Evolutionary conservation across 92 coral and sea anemone species (phyloP), one percentile per base, ranked within the genome.

Genomic region (Epizoanthus scotinus): DNA sequence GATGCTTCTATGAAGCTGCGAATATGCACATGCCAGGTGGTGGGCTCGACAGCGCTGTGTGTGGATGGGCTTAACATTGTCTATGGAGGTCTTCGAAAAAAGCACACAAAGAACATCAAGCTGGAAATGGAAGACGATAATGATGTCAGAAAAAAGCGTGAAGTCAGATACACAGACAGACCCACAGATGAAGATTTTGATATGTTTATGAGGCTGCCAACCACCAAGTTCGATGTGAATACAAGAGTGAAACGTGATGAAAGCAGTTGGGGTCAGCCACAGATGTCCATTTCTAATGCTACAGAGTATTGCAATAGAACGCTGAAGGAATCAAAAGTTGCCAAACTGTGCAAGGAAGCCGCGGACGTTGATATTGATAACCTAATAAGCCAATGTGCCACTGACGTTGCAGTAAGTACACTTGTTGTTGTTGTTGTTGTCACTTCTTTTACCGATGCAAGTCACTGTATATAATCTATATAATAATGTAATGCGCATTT

Each of bases 361-460:
- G 72, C 93, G 28, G 90, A 83, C 38, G 84, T 90, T 10, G 79
- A 90, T 75, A 64, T 85, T 7, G 78, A 70, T 8, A 78, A 60
- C 24, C 86, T 85, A 4, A 69, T 90, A 47, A 6, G 62, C 57
- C 65, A 84, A 8, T 90, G 93, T 67, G 75, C 82, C 29, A 75
- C 83, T 18, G 93, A 90, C 28, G 61, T 90, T 20, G 61, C 87
- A 68, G 93, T 90, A 74, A 82, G 84, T 84, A 44, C n/a, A n/a
- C n/a, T n/a, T n/a, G n/a, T n/a, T n/a, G n/a, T n/a, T n/a, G n/a
- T n/a, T n/a, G n/a, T n/a, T n/a, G n/a, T n/a, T n/a, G n/a, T n/a
- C n/a, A n/a, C n/a, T n/a, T n/a, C n/a, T n/a, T n/a, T n/a, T n/a
- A n/a, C n/a, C n/a, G n/a, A n/a, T n/a, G n/a, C n/a, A n/a, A n/a